Conservation (phyloP, 2,888 invertebrate species). For the Monoplex corrugatus region DNA sequence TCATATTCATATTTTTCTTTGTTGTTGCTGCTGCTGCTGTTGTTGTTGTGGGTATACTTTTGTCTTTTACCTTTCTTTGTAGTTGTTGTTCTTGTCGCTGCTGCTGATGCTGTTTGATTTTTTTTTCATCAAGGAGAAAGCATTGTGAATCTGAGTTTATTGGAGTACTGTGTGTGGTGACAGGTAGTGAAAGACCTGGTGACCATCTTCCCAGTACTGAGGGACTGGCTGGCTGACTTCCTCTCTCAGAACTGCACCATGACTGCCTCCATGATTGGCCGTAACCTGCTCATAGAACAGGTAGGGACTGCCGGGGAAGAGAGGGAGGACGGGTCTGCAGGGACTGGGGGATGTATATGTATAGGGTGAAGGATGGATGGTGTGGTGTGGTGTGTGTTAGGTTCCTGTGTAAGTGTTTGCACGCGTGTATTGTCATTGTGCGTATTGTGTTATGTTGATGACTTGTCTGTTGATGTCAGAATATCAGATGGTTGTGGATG, state of each 20-base stretch:
- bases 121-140: too few relatives aligned
- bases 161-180: conserved; percentile 13
- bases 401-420: background rate
- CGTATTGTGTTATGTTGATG: too few relatives aligned
- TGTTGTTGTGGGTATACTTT: too few relatives aligned
- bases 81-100: too few relatives aligned
- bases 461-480: too few relatives aligned
- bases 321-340: background rate
- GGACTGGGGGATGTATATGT: background rate
- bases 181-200: conserved; percentile 78
- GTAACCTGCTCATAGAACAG: conserved; percentile 80
- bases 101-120: too few relatives aligned
- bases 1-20: background rate
- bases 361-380: too few relatives aligned
- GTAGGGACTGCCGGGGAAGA: conserved; percentile 53
- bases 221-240: conserved; percentile 80
- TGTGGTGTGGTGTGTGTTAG: too few relatives aligned
- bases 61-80: too few relatives aligned
- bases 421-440: background rate
- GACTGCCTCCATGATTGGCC: conserved; percentile 78
- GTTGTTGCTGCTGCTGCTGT: too few relatives aligned
- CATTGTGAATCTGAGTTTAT: background rate
- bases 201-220: conserved; percentile 79
- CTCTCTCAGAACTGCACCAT: conserved; percentile 77
- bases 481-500: too few relatives aligned